These are phyloP conservation scores for Isotomurus palustris DNA, from an alignment of 2,888 invertebrate species.

Conservation along the genomic window DNA sequence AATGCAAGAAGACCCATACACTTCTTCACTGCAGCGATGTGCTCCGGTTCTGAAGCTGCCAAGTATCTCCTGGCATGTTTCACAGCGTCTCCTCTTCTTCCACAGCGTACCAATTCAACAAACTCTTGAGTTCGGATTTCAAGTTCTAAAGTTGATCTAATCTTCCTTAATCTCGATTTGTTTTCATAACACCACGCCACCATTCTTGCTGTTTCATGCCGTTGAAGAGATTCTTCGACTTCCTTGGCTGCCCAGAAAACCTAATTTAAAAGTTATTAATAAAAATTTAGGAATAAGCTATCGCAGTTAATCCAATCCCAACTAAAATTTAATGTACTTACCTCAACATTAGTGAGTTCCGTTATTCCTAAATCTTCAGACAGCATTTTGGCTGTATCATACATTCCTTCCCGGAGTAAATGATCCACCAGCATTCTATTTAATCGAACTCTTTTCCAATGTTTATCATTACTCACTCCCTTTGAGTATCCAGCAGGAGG, in stretches of 20 bases:
- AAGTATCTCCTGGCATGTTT: slow-evolving; percentile 92
- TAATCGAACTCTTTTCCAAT: slow-evolving; percentile 79
- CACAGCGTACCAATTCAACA: slow-evolving; percentile 84
- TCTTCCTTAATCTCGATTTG: slow-evolving; percentile 86
- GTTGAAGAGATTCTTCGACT: slow-evolving; percentile 75
- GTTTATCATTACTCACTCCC: slow-evolving; percentile 56
- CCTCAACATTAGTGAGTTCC: slow-evolving; percentile 80
- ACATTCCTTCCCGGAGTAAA: slow-evolving; percentile 89
- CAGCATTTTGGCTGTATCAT: slow-evolving; percentile 84
- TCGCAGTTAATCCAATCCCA: not conserved
- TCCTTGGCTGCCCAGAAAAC: slow-evolving; percentile 55
- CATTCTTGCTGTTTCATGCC: slow-evolving; percentile 80
- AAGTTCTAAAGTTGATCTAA: slow-evolving; percentile 93
- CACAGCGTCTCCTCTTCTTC: slow-evolving; percentile 84
- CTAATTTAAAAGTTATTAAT: slow-evolving; percentile 14
- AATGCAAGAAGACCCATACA: slow-evolving; percentile 95
- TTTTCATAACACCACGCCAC: slow-evolving; percentile 95
- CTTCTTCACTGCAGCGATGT: slow-evolving; percentile 63
- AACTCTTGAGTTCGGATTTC: slow-evolving; percentile 83
- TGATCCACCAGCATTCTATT: slow-evolving; percentile 97
- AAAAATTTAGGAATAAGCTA: not conserved
- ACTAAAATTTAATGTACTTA: slow-evolving; percentile 14
- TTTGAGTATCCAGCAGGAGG: slow-evolving; percentile 5
- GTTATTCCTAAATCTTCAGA: slow-evolving; percentile 74
- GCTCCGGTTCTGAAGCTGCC: slow-evolving; percentile 71